A percentile compares a stretch with the other conserved stretches of the same genome.
These are phyloP conservation scores for Hexactinellida sp. DNA, from an alignment of 37 sponge, comb jelly and placozoan species.

Conservation along the genomic window DNA sequence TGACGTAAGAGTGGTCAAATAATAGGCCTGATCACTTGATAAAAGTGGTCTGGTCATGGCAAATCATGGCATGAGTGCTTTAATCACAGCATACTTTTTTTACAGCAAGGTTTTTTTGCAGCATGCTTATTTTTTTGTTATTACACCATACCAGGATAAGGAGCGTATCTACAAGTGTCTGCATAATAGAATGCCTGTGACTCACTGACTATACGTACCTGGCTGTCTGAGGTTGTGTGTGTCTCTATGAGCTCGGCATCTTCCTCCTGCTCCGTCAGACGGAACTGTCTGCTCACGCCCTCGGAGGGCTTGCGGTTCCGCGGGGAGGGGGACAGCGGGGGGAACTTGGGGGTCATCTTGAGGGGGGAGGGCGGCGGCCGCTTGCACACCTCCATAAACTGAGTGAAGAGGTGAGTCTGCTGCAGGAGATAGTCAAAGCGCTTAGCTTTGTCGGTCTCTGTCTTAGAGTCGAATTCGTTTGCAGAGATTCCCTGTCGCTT, in stretches of 20 bases:
- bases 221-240: not conserved
- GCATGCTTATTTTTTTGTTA: no score
- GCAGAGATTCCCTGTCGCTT: not conserved
- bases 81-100: no score
- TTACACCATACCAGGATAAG: no score
- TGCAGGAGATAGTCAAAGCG: constrained; percentile 82
- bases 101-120: no score
- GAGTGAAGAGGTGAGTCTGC: constrained; percentile 93
- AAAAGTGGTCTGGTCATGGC: no score
- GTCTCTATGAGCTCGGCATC: not conserved
- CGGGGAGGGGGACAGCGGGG: not conserved
- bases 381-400: constrained; percentile 64
- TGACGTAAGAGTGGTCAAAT: no score
- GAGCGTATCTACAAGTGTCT: no score
- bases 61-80: no score
- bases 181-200: no score
- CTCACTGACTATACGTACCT: no score
- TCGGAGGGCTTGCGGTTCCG: constrained; percentile 45
- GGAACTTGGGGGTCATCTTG: constrained; percentile 48
- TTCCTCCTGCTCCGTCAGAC: constrained; percentile 2
- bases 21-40: no score
- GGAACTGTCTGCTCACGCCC: constrained; percentile 47
- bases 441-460: constrained; percentile 50
- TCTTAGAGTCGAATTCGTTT: not conserved
- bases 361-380: constrained; percentile 77